Base-by-base conservation (phyloP, 2,797 vertebrate genomes). In the Diglossa cyanea region DNA sequence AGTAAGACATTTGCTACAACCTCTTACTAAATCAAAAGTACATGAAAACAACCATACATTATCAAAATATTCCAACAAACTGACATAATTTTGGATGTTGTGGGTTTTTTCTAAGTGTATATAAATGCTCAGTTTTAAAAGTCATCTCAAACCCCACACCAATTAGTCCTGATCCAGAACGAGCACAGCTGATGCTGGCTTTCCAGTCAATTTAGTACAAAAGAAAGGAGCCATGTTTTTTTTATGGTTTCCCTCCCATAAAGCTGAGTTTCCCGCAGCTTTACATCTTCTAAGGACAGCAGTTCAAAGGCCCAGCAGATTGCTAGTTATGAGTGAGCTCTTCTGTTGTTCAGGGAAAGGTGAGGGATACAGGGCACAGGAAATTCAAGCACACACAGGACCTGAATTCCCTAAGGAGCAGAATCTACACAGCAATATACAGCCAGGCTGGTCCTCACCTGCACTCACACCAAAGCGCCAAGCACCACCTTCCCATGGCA, bases 381-480 rank as follows among this genome's bases (percentile, higher is more conserved):
- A 96, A 97, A 96, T 94, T 71, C 86, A 95, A 67, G 96, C 65
- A 91, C 55, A 73, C 33, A 68, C 71, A 81, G 68, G 79, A 89
- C 42, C 47, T 57, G 54, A 53, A 84, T 24, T 75, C 71, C 55
- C 7, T 14, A 78, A 75, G 23, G 11, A 39, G 30, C 30, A 68
- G 74, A 71, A 54, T 73, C 42, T 23, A 75, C 88, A 96, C 17
- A 58, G 93, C 85, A 96, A 78, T 88, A 80, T 12, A 53, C 6
- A 5, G 54, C 53, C 58, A 42, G 50, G 66, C 42, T 77, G 94
- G 53, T 88, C 58, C 33, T 61, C 17, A 20, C 88, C 31, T 53
- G 39, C 47, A 57, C 30, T 77, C 20, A 82, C 58, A 71, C 39
- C 58, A 79, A 75, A 83, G 55, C 24, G 57, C 31, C 35, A 80